Base-by-base conservation (phyloP, 2,888 invertebrate species). In the Zonitis immaculata region DNA sequence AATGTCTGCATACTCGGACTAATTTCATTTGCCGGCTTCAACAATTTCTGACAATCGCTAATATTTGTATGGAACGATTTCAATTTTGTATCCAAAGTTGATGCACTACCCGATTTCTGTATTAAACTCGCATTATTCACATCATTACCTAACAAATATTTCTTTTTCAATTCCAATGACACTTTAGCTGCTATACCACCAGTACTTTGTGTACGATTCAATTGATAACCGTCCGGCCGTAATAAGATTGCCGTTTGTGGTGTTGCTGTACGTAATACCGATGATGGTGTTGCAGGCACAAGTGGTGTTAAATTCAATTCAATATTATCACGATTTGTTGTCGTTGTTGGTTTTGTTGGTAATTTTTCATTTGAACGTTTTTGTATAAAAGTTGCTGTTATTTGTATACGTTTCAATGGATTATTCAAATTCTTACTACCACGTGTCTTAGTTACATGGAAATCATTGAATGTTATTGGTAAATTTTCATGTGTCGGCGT, bases 141-240 rank as follows among this genome's bases (percentile, higher is more conserved):
- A 59, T 87, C 87, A 18, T 32, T 32, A 0, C 91, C 91, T 9
- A 92, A 78, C 14, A 93, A 77, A 75, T 92, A 94, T 56, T 86
- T 85, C 68, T 91, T 88, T 71, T 93, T 93, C 42, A 93, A 80
- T 76, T 93, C 92, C 47, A 93, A 77, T 14, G 92, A 91, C 51
- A 90, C 85, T 74, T 91, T 91, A 12, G 91, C 89, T 9, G 92
- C 92, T 51, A 93, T 86, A 16, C 91, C 91, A 67, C 91, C 91
- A 1, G 91, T 91, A 59, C 91, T 91, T 58, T 90, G 88, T 0
- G 91, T 89, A 66, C 91, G 83, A 70, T 87, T 89, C 39, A 92
- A 80, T 39, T 89, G 80, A 70, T 89, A 90, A 59, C 89, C 88
- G n/a, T 86, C 86, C 11, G 81, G 62, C 45, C 69, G 57, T 44